A percentile compares a stretch with the other conserved stretches of the same genome.
phyloP scores from a whole-genome alignment of 2,888 invertebrate species.

The Sepiola atlantica region DNA sequence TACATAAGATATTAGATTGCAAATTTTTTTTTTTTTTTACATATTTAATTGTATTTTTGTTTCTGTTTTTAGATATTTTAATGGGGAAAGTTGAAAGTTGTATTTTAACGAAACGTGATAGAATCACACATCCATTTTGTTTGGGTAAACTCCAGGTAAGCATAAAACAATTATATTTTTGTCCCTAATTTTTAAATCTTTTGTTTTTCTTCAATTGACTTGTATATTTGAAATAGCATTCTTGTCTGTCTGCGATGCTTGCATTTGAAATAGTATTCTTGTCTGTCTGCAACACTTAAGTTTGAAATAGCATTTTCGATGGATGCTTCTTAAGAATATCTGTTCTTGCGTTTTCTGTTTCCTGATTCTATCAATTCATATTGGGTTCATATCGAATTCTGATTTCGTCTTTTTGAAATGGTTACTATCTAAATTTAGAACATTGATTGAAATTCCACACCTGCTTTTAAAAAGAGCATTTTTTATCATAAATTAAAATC shows the following conservation, averaged over 20 bases:
- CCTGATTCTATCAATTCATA: background rate
- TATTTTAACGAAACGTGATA: conserved; percentile 64
- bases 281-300: too few relatives aligned
- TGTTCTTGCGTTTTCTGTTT: background rate
- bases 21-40: background rate
- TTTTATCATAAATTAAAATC: background rate
- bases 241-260: too few relatives aligned
- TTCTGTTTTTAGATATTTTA: conserved; percentile 64
- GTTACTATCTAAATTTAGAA: background rate
- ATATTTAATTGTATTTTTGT: background rate
- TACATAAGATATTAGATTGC: too few relatives aligned
- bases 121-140: conserved; percentile 68
- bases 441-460: background rate
- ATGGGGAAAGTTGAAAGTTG: conserved; percentile 69
- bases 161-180: background rate
- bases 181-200: background rate
- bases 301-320: background rate
- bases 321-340: too few relatives aligned
- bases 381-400: background rate
- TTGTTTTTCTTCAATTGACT: background rate
- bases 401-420: background rate
- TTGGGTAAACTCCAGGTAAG: conserved; percentile 69
- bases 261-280: too few relatives aligned
- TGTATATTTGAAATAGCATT: background rate
- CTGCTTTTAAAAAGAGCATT: background rate